Base-by-base conservation (phyloP, 2,113 vertebrate species). In the Corythornis cristatus region DNA sequence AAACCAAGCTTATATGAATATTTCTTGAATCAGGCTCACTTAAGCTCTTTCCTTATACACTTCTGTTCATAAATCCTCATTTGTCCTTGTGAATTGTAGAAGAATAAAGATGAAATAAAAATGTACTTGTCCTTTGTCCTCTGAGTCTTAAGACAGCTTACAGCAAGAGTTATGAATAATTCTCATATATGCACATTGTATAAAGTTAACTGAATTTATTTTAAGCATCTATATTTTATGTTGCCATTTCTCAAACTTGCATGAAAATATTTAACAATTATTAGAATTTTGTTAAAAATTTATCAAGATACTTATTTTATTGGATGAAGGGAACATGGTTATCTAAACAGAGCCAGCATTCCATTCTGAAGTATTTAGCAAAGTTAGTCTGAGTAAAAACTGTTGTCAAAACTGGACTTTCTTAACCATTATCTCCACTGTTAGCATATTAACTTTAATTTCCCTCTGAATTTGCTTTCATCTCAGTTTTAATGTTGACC, bases 51-150 rank as follows among this genome's bases (percentile, higher is more conserved):
- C 17, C 56, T 66, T 62, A 40, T 13, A 11, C 72, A 43, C 25
- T 87, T 92, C 67, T 62, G 7, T 62, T 88, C 83, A 83, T 95
- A 92, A 93, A 73, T 83, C 37, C 51, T 93, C 67, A 66, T 86
- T 93, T 92, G 58, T 29, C 67, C 35, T 83, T 86, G 35, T 0
- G 5, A 61, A 37, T 29, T 42, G 20, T 83, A 92, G 40, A 40
- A 85, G 50, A 80, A 90, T 70, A 80, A 88, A 68, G 35, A 60
- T 57, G 35, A 83, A 90, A 60, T 66, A 43, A 68, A 86, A 86
- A 80, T 60, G 8, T 42, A 37, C n/a, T 64, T 79, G 8, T 23
- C 21, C 31, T 85, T 65, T 88, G 72, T 73, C 76, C n/a, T 78
- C 57, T 2, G 43, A 90, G 45, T 3, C 3, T 64, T 72, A 42